A percentile compares a stretch with the other conserved stretches of the same genome.
Conservation (phyloP, 1,140 invertebrate species). For the Drosophila pectinifera region DNA sequence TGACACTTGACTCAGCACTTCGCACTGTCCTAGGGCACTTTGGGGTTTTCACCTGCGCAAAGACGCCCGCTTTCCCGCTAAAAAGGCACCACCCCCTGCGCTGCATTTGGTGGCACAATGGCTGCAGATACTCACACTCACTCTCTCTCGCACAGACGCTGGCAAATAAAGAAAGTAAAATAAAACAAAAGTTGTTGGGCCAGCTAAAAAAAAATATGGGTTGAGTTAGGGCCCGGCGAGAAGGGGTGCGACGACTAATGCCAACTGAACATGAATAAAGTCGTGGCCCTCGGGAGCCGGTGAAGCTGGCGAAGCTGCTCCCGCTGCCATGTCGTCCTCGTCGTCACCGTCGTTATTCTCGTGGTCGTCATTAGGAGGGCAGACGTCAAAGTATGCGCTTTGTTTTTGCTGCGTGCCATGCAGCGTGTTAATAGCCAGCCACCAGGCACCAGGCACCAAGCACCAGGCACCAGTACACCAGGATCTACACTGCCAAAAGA, state of each 20-base stretch:
- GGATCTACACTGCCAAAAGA: not conserved
- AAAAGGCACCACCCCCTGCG: conserved; percentile 7
- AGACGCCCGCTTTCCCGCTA: conserved; percentile 10
- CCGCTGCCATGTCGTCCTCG: conserved; percentile 40
- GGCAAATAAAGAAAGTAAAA: conserved; percentile 57
- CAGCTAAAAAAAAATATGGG: conserved; percentile 35
- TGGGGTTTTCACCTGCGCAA: conserved; percentile 78
- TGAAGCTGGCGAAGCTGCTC: conserved; percentile 42
- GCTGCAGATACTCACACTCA: conserved; percentile 17
- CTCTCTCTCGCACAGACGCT: conserved; percentile 34
- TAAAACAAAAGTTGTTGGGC: conserved; percentile 47
- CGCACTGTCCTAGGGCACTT: conserved; percentile 81
- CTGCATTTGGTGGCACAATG: conserved; percentile 67
- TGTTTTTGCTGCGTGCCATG: conserved; percentile 61
- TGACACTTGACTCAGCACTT: conserved; percentile 84
- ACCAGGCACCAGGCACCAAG: conserved; percentile 17
- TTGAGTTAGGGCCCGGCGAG: conserved; percentile 1
- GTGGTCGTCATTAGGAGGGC: conserved; percentile 81
- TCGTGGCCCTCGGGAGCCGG: conserved; percentile 50
- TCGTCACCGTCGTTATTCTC: conserved; percentile 64
- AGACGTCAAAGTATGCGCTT: conserved; percentile 78
- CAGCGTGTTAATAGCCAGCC: conserved; percentile 76
- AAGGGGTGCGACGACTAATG: conserved; percentile 62
- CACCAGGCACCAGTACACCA: conserved; percentile 25
- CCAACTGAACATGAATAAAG: conserved; percentile 75